These are phyloP conservation scores for Myotis yumanensis DNA, from an alignment of 2,113 vertebrate species.

Conservation along the genomic window DNA sequence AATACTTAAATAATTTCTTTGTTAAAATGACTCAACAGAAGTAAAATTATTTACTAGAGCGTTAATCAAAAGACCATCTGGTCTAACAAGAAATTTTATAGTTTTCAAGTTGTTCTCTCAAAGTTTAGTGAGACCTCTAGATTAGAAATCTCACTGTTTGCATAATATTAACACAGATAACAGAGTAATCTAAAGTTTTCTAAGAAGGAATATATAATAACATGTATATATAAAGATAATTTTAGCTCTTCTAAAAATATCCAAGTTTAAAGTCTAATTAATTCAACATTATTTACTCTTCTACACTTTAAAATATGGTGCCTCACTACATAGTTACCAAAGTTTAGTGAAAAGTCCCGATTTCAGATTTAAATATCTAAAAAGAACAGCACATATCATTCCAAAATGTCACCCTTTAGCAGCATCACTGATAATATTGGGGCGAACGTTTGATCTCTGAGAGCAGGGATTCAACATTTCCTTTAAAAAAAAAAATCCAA, in stretches of 20 bases:
- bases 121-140: slow-evolving; percentile 56
- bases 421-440: neutral
- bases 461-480: neutral
- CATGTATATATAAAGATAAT: neutral
- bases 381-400: neutral
- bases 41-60: slow-evolving; percentile 74
- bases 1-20: slow-evolving; percentile 72
- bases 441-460: neutral
- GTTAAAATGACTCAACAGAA: slow-evolving; percentile 77
- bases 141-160: slow-evolving; percentile 31
- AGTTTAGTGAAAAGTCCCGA: neutral
- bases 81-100: slow-evolving; percentile 74
- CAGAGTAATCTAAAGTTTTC: neutral
- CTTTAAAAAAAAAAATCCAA: neutral
- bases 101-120: slow-evolving; percentile 63
- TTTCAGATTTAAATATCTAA: neutral
- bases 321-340: neutral
- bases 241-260: neutral
- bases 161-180: slow-evolving; percentile 72
- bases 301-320: slow-evolving; percentile 6
- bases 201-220: neutral
- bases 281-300: neutral
- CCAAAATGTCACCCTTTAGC: neutral
- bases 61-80: slow-evolving; percentile 79
- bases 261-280: neutral